Percentiles rank a stretch among this genome's conserved stretches.
phyloP scores from a whole-genome alignment of 2,113 vertebrate genomes.

The Nipponia nippon region DNA sequence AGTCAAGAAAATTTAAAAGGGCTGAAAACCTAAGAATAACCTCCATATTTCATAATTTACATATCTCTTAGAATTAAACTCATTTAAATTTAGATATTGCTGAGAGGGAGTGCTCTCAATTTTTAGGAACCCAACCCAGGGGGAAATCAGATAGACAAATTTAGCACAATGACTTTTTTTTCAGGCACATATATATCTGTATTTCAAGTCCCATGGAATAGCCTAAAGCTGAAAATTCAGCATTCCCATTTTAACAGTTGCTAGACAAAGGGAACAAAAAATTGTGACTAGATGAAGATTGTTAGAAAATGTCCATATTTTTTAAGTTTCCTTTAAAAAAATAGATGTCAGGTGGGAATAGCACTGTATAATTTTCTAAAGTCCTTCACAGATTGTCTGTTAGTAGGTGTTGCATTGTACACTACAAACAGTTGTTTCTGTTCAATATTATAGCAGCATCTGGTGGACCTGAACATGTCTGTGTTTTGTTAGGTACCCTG shows the following conservation, averaged over 20 bases:
- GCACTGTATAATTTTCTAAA: background rate
- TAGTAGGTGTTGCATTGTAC: background rate
- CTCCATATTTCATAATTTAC: background rate
- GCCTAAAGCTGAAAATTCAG: background rate
- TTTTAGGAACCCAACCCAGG: background rate
- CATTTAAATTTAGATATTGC: background rate
- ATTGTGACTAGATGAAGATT: background rate
- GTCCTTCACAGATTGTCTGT: background rate
- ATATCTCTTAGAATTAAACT: background rate
- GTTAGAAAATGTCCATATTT: background rate
- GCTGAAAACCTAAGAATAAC: background rate
- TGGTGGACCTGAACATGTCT: background rate
- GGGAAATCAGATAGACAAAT: background rate
- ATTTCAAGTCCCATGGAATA: background rate
- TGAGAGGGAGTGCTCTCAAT: background rate
- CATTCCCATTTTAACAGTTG: background rate
- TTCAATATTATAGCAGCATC: background rate
- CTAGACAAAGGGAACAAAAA: background rate
- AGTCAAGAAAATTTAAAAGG: background rate
- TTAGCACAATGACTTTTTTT: background rate
- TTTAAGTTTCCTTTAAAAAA: background rate
- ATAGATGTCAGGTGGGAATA: background rate
- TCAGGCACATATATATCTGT: rapidly evolving
- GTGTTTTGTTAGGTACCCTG: background rate
- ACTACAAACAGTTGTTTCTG: background rate